Base-by-base conservation (phyloP, 2,113 vertebrate genomes). In the Anas platyrhynchos region DNA sequence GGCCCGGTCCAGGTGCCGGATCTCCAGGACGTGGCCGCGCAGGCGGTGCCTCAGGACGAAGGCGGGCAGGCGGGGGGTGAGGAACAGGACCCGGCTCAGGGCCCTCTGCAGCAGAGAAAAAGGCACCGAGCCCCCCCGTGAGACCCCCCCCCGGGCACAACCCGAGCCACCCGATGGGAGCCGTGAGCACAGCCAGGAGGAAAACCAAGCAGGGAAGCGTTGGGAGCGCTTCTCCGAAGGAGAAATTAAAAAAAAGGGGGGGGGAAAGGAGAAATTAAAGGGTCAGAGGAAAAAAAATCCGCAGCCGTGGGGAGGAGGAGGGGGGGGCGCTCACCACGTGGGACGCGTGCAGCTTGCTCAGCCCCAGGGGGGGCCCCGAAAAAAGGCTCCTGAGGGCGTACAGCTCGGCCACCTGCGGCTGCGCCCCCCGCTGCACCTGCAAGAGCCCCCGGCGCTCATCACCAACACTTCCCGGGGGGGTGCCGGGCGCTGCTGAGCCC, bases 1-100 rank as follows among this genome's bases (percentile, higher is more conserved):
- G 63, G 99, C 99, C 0, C 93, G 97, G 95, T 99, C 99, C 96
- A 99, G 97, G 2, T 98, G 98, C 55, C 97, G 95, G 91, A 99
- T 97, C 96, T 99, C 99, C 87, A 97, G 68, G 36, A 97, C 93
- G 34, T 99, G 98, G 68, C 92, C 96, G 55, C 83, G 98, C 73
- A 99, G 97, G 21, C 99, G 99, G 1, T 20, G 90, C 67, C 98
- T 89, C 84, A 99, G 94, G 74, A 99, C 16, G 46, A 98, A 91
- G 2, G 96, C 77, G 0, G 99, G 99, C 22, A 99, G 93, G 65
- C 96, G 91, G 1, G 98, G 97, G 0, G 98, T 99, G 61, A 99
- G 98, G 90, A 99, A 99, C 95, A 99, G 97, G 82, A 99, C 97
- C 3, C 72, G 97, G 96, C 99, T 98, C 84, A 99, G 96, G 63